phyloP scores from a whole-genome alignment of 2,113 vertebrate genomes.

The Entomyzon cyanotis region DNA sequence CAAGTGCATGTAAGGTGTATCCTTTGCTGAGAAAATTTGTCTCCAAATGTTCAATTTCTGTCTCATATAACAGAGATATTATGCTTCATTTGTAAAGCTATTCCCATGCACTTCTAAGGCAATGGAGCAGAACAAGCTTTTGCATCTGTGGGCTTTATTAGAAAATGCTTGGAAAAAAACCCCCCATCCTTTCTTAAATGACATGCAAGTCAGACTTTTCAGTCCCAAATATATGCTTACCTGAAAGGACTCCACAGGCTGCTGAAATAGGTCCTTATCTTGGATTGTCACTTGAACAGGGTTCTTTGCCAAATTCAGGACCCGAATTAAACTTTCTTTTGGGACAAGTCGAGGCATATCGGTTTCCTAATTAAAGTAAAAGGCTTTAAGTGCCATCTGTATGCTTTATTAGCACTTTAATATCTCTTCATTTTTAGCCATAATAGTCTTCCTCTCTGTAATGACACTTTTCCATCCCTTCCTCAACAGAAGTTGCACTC shows the following conservation, averaged over 20 bases:
- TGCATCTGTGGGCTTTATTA: neutral
- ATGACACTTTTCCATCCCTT: constrained; percentile 17
- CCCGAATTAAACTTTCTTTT: constrained; percentile 81
- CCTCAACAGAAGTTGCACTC: neutral
- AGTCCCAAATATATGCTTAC: constrained; percentile 51
- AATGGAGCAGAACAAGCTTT: neutral
- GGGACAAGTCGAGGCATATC: constrained; percentile 73
- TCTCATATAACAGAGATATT: neutral
- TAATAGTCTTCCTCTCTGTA: constrained; percentile 26
- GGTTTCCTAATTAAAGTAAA: constrained; percentile 79
- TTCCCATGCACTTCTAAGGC: neutral
- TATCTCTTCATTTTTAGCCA: neutral
- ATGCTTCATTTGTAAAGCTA: neutral
- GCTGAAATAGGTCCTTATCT: constrained; percentile 57
- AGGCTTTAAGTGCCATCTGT: constrained; percentile 40
- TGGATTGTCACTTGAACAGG: constrained; percentile 72
- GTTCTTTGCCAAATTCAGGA: constrained; percentile 83
- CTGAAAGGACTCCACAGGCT: constrained; percentile 77
- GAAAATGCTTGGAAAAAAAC: neutral
- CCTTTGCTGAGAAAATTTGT: neutral
- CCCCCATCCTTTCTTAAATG: neutral
- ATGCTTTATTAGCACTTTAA: constrained; percentile 44
- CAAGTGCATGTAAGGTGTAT: neutral
- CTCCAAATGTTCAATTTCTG: neutral
- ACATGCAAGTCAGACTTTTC: neutral